Evolutionary conservation across 2,797 vertebrate genomes (phyloP).

Genomic region (Dendrocincla fuliginosa): DNA sequence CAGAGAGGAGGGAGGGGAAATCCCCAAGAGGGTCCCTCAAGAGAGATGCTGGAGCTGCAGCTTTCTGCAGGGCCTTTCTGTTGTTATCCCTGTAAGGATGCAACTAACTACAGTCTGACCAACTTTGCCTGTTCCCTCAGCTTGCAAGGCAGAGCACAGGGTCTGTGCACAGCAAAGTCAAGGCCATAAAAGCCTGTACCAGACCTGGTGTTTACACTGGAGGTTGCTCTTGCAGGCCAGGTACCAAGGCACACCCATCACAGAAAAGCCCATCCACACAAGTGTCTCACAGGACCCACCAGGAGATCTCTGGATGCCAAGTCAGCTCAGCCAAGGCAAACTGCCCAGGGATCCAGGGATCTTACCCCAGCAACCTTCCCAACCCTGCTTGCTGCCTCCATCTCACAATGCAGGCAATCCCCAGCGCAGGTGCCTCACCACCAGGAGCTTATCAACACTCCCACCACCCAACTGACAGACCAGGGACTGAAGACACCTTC

Average conservation of each 20-base stretch:
- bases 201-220: rapidly evolving
- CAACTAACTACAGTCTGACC: neutral
- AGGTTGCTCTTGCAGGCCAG: neutral
- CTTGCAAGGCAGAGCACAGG: neutral
- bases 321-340: neutral
- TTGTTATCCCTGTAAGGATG: neutral
- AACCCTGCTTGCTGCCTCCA: neutral
- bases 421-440: rapidly evolving
- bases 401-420: rapidly evolving
- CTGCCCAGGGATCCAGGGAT: neutral
- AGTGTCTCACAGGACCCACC: neutral
- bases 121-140: neutral
- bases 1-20: neutral
- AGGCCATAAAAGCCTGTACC: neutral
- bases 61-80: neutral
- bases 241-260: rapidly evolving
- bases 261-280: neutral
- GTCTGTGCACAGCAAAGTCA: neutral
- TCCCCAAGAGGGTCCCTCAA: rapidly evolving
- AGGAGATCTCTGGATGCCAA: rapidly evolving
- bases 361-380: neutral
- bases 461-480: rapidly evolving
- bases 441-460: neutral
- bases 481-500: neutral
- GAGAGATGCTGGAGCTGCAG: neutral